Conservation (phyloP, 2,113 vertebrate species). For the Procavia capensis region DNA sequence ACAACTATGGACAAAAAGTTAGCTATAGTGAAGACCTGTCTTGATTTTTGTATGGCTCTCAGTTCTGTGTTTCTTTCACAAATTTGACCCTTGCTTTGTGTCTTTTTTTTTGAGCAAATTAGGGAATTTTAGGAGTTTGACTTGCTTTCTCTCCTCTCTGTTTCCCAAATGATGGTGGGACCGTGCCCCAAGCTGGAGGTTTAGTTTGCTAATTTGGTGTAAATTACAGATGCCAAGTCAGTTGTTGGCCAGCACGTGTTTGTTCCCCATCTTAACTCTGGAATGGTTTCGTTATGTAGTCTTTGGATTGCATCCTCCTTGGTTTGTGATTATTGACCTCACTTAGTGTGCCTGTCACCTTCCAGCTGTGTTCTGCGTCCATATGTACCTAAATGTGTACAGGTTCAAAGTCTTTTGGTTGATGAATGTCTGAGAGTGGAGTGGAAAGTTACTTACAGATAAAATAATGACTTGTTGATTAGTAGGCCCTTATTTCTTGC, state of each 20-base stretch:
- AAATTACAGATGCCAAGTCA: background rate
- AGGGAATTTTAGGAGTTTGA: background rate
- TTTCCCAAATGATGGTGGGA: background rate
- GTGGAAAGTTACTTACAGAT: conserved; percentile 46
- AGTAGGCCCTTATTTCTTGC: conserved; percentile 68
- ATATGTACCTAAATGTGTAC: background rate
- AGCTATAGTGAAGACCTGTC: background rate
- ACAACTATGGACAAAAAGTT: background rate
- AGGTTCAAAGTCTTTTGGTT: background rate
- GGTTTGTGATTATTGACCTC: background rate
- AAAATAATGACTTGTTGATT: conserved; percentile 65
- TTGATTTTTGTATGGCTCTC: background rate
- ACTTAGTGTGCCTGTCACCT: background rate
- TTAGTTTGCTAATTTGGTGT: background rate
- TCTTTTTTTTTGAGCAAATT: background rate
- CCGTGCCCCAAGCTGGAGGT: background rate
- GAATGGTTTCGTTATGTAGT: background rate
- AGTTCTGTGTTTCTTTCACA: background rate
- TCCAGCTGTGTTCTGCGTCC: background rate
- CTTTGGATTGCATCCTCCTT: background rate
- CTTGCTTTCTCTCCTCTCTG: background rate
- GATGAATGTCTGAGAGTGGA: conserved; percentile 34
- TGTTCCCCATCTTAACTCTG: background rate
- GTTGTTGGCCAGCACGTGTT: background rate
- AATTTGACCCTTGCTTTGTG: background rate